Evolutionary conservation across 2,888 invertebrate species (phyloP), one percentile per base, ranked within the genome.

Genomic region (Drosophila pseudotakahashii): DNA sequence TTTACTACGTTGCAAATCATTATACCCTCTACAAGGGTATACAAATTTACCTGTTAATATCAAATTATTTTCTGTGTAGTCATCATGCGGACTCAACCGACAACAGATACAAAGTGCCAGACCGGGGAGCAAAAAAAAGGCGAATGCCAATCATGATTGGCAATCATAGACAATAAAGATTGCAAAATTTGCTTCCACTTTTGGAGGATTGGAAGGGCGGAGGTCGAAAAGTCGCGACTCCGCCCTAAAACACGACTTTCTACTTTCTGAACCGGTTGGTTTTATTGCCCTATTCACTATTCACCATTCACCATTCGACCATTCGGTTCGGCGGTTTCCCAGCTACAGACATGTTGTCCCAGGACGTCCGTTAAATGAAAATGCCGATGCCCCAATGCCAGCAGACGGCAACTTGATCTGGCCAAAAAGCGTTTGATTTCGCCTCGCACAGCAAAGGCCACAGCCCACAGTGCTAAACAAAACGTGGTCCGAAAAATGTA

Each of bases 351-450:
- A 59, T 60, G 72, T 60, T 61, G 62, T 47, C 60, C 72, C 67
- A 60, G 53, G 69, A 73, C 48, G 32, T 48, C 59, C 36, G 57
- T 53, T 60, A 59, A 77, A 75, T 75, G 72, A 67, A 79, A 79
- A 82, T 79, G 66, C 80, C 67, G 51, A 74, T 66, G 59, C 30
- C 30, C 30, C 30, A 30, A 30, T 30, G 41, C 41, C 53, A 61
- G 60, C 44, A 53, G 55, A 26, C 26, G 19, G 44, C 60, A 45
- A 73, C 61, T 78, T 73, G 78, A 79, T 78, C 70, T 73, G 73
- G 32, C 51, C 72, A 74, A 71, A 66, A 75, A 60, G 61, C 70
- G 75, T 73, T 75, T 68, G 73, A 71, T 75, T 79, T 70, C 59
- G 57, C 67, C 61, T 26, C 71, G 57, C 7, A 45, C n/a, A 10